A percentile compares a stretch with the other conserved stretches of the same genome.
phyloP scores from a whole-genome alignment of 2,797 vertebrate genomes.

The Steatocranus sp. region DNA sequence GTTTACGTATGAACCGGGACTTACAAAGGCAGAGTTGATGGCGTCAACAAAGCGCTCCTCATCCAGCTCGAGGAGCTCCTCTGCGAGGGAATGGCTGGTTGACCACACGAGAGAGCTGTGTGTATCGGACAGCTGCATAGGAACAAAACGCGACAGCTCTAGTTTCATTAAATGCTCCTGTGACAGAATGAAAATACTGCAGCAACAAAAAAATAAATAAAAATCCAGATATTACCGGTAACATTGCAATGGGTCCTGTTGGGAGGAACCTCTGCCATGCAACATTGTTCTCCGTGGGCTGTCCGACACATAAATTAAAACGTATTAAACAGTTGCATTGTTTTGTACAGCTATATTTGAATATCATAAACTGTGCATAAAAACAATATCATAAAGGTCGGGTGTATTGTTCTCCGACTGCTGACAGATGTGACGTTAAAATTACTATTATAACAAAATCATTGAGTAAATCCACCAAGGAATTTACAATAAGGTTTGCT shows the following conservation, averaged over 20 bases:
- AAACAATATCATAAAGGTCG: not conserved
- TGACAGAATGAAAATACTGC: not conserved
- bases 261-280: constrained; percentile 99
- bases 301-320: constrained; percentile 28
- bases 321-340: not conserved
- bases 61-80: constrained; percentile 85
- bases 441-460: not conserved
- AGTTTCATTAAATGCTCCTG: not conserved
- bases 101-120: constrained; percentile 97
- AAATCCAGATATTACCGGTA: constrained; percentile 81
- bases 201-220: not conserved
- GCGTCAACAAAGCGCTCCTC: constrained; percentile 94
- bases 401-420: not conserved
- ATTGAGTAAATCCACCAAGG: not conserved
- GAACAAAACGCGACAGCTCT: not conserved
- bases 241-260: constrained; percentile 91
- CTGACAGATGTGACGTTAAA: constrained; percentile 3
- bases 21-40: constrained; percentile 96
- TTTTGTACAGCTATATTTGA: not conserved
- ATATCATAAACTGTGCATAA: not conserved
- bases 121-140: constrained; percentile 85
- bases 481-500: not conserved
- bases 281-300: constrained; percentile 96
- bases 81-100: constrained; percentile 87
- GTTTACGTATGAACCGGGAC: constrained; percentile 33